Evolutionary conservation across 2,797 vertebrate species (phyloP).

Genomic region (Eleutherodactylus coqui): DNA sequence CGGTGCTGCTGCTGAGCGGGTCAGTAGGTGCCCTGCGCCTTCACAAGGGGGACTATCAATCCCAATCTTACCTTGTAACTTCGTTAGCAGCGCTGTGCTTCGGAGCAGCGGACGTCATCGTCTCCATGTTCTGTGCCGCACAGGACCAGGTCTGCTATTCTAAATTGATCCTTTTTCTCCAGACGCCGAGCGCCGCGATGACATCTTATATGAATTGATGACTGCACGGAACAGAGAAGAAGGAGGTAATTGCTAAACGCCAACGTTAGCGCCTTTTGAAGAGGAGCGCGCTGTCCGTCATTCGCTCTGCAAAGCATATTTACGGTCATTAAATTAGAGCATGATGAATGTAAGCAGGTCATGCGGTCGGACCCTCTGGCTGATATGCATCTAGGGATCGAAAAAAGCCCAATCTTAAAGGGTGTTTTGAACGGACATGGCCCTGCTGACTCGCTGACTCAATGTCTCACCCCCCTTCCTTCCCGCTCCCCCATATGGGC

Average conservation of each 20-base stretch:
- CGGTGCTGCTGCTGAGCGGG: too few relatives aligned
- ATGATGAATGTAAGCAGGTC: too few relatives aligned
- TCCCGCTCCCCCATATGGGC: too few relatives aligned
- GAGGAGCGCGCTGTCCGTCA: neutral
- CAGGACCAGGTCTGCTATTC: conserved; percentile 47
- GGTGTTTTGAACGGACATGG: too few relatives aligned
- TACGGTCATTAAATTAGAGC: too few relatives aligned
- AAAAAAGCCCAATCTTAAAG: too few relatives aligned
- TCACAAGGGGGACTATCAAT: conserved; percentile 44
- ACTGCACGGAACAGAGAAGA: conserved; percentile 1
- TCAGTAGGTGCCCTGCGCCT: too few relatives aligned
- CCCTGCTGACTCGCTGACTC: too few relatives aligned
- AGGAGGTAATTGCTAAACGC: neutral
- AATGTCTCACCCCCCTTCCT: too few relatives aligned
- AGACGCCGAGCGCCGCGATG: conserved; percentile 8
- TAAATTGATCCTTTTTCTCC: conserved; percentile 37
- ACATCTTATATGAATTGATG: conserved; percentile 50
- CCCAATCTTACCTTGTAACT: conserved; percentile 53
- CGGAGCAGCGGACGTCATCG: conserved; percentile 41
- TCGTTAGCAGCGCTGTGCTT: conserved; percentile 39
- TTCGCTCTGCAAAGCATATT: too few relatives aligned
- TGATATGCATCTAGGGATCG: too few relatives aligned
- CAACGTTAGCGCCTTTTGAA: neutral
- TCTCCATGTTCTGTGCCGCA: conserved; percentile 44
- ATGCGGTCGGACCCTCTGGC: too few relatives aligned